Evolutionary conservation across 2,113 vertebrate genomes (phyloP).

Genomic region (Macrotis lagotis): DNA sequence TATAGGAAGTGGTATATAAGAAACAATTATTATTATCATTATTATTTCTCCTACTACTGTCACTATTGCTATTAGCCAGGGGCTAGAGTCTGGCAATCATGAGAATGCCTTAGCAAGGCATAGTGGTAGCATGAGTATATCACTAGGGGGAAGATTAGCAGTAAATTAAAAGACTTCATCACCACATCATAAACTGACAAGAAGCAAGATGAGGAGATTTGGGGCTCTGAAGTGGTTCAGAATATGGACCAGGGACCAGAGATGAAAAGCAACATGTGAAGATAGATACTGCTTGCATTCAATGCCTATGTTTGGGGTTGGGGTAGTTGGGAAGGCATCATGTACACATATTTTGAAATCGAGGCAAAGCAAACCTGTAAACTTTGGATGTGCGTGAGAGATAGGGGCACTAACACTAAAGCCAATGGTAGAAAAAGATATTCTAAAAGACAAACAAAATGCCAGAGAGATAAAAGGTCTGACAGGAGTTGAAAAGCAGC

Average conservation of each 20-base stretch:
- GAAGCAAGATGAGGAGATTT: not conserved
- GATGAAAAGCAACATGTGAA: not conserved
- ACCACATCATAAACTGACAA: not conserved
- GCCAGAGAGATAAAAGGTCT: not conserved
- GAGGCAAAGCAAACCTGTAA: not conserved
- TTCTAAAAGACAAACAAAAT: not conserved
- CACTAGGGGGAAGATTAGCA: not conserved
- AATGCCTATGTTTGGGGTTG: not conserved
- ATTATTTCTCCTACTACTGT: not conserved
- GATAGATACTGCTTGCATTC: not conserved
- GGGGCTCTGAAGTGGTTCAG: not conserved
- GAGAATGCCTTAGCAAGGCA: not conserved
- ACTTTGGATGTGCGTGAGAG: not conserved
- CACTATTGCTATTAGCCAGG: not conserved
- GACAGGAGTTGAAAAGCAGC: not conserved
- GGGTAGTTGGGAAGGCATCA: not conserved
- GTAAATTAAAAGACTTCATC: not conserved
- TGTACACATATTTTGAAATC: not conserved
- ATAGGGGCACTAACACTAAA: not conserved
- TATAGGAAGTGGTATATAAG: not conserved
- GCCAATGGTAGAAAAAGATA: not conserved
- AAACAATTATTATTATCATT: not conserved
- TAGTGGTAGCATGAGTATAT: not conserved
- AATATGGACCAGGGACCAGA: not conserved
- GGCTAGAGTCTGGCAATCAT: not conserved